phyloP scores from a whole-genome alignment of 2,888 invertebrate species.

The Flexamia atlantica region DNA sequence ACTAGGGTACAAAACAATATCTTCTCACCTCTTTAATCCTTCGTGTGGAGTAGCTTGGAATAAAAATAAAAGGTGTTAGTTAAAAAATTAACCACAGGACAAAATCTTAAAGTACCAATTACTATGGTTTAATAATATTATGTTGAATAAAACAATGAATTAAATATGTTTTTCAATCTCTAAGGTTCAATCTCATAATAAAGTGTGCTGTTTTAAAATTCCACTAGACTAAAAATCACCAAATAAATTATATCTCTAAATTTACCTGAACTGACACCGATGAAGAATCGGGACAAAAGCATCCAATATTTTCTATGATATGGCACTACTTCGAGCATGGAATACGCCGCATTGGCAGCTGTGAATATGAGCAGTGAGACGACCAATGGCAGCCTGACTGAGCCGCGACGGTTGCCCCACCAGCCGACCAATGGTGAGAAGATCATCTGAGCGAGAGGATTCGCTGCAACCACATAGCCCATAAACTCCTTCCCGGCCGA shows the following conservation, averaged over 20 bases:
- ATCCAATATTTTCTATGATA: slow-evolving; percentile 84
- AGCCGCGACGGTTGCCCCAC: slow-evolving; percentile 88
- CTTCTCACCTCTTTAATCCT: slow-evolving; percentile 1
- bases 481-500: slow-evolving; percentile 89
- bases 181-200: no score
- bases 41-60: background rate
- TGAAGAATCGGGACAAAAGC: slow-evolving; percentile 86
- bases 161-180: no score
- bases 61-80: background rate
- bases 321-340: slow-evolving; percentile 84
- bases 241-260: no score
- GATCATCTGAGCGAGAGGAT: slow-evolving; percentile 90
- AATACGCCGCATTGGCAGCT: slow-evolving; percentile 85
- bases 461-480: slow-evolving; percentile 90
- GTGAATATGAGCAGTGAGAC: slow-evolving; percentile 85
- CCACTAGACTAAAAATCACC: no score
- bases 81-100: no score
- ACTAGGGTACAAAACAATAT: background rate
- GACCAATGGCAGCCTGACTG: slow-evolving; percentile 85
- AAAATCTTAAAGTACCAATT: no score
- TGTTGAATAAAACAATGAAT: no score
- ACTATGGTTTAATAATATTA: no score
- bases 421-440: slow-evolving; percentile 91
- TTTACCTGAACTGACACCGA: slow-evolving; percentile 90
- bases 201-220: no score